phyloP scores from a whole-genome alignment of 2,888 invertebrate species.

The Drosophila nigritarsus region DNA sequence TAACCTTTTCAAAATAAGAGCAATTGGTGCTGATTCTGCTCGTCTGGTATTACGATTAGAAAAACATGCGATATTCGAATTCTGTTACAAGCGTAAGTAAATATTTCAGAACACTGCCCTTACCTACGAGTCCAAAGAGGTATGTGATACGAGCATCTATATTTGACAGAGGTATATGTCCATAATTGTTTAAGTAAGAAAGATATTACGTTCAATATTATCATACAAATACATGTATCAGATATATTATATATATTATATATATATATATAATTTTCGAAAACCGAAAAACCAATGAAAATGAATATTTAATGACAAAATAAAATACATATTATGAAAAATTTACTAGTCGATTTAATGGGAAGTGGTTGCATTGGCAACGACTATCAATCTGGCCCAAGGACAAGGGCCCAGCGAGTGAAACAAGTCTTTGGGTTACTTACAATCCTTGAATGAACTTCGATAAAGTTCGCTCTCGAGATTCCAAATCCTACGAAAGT shows the following conservation, averaged over 20 bases:
- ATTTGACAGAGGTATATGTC: slow-evolving; percentile 16
- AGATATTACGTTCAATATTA: slow-evolving; percentile 64
- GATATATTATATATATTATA: slow-evolving; percentile 38
- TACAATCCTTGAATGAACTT: background rate
- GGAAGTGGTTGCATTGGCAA: background rate
- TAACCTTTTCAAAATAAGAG: background rate
- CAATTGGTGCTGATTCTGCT: background rate
- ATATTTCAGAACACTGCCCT: background rate
- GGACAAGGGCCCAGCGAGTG: background rate
- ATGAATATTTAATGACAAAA: slow-evolving; percentile 64
- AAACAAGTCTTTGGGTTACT: background rate
- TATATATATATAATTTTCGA: slow-evolving; percentile 60
- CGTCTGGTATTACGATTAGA: background rate
- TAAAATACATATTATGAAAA: slow-evolving; percentile 49
- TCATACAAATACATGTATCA: slow-evolving; percentile 55
- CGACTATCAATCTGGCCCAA: background rate
- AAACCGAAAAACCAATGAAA: slow-evolving; percentile 51
- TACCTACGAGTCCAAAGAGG: background rate
- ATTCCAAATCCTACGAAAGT: too few species aligned
- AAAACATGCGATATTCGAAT: background rate
- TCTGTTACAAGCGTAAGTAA: background rate
- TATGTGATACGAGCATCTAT: slow-evolving; percentile 2
- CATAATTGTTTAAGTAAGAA: slow-evolving; percentile 55
- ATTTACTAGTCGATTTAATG: background rate
- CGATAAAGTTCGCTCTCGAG: background rate